Conservation (phyloP, 2,797 vertebrate genomes). For the Malacoraja senta region DNA sequence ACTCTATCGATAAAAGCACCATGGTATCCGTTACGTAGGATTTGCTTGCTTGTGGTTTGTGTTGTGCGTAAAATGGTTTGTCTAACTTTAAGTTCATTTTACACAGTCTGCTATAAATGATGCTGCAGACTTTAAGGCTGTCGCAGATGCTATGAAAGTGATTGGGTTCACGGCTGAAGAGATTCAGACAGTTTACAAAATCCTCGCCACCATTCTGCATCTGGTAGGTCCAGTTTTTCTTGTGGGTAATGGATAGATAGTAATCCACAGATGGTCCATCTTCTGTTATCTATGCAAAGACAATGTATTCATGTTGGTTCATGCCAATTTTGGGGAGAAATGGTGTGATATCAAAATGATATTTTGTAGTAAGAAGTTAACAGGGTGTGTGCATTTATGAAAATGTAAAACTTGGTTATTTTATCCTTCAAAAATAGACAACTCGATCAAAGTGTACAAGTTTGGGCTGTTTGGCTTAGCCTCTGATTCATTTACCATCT, state of each 20-base stretch:
- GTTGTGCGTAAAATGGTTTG: neutral
- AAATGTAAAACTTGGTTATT: neutral
- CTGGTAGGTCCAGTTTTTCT: constrained; percentile 63
- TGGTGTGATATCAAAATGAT: neutral
- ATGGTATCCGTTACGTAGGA: neutral
- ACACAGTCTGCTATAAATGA: constrained; percentile 81
- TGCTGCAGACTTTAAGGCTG: constrained; percentile 81
- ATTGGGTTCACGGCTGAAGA: constrained; percentile 91
- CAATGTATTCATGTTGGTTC: neutral
- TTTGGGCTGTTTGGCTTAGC: neutral
- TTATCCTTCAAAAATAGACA: neutral
- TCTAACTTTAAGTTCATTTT: constrained; percentile 13
- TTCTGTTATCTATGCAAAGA: constrained; percentile 4
- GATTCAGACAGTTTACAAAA: constrained; percentile 88
- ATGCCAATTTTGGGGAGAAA: neutral
- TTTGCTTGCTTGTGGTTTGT: neutral
- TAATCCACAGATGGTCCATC: neutral
- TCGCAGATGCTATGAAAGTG: constrained; percentile 94
- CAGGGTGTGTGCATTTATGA: rapidly evolving
- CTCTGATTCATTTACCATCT: neutral
- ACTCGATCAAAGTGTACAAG: neutral
- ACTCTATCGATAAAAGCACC: neutral
- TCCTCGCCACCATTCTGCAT: constrained; percentile 86
- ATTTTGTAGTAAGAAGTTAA: neutral
- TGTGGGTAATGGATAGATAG: neutral